phyloP scores from a whole-genome alignment of 2,797 vertebrate genomes.

The Tokudaia tokunoshimensis region DNA sequence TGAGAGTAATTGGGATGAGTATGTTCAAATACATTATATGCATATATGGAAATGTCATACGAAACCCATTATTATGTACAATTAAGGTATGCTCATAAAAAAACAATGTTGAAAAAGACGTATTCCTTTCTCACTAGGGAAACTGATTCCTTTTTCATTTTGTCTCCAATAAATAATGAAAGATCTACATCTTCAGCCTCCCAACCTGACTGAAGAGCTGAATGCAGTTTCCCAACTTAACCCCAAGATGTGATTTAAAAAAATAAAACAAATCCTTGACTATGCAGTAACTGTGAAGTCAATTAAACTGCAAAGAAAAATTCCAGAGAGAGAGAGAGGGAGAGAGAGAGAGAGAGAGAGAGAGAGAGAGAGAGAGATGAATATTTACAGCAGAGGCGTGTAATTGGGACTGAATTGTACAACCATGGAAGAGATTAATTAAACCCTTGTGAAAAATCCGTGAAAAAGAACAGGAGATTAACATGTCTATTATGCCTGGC shows the following conservation, averaged over 20 bases:
- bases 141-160: constrained; percentile 82
- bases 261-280: constrained; percentile 83
- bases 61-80: constrained; percentile 17
- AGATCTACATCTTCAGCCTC: constrained; percentile 84
- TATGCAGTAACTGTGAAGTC: constrained; percentile 83
- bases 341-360: neutral
- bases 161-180: constrained; percentile 85
- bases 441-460: constrained; percentile 83
- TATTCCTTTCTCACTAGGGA: constrained; percentile 72
- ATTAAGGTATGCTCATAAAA: neutral
- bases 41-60: neutral
- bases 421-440: constrained; percentile 83
- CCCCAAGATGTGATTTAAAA: constrained; percentile 86
- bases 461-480: constrained; percentile 88
- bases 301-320: constrained; percentile 70
- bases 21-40: neutral
- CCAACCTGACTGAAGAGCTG: constrained; percentile 84
- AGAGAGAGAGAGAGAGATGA: neutral
- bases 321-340: neutral
- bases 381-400: constrained; percentile 76
- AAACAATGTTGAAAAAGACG: neutral
- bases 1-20: neutral
- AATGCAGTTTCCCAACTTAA: constrained; percentile 86
- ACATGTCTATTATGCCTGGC: constrained; percentile 76
- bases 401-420: constrained; percentile 81